Conservation (phyloP, 2,797 vertebrate species). For the Liasis olivaceus region DNA sequence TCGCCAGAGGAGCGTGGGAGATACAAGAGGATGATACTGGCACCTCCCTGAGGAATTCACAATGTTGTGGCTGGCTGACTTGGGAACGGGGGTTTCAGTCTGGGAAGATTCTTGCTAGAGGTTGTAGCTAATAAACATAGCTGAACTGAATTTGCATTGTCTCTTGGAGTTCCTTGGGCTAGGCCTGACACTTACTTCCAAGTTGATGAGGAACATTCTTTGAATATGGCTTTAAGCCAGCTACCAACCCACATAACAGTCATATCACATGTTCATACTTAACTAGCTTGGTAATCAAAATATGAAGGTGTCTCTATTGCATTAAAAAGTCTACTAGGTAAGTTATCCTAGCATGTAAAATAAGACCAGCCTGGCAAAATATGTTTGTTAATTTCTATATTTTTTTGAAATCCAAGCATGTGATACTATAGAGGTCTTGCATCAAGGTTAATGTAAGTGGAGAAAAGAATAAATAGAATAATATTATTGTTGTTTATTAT, state of each 20-base stretch:
- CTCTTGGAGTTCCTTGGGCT: too few relatives aligned
- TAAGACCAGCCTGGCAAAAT: not conserved
- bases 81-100: too few relatives aligned
- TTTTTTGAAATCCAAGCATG: not conserved
- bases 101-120: too few relatives aligned
- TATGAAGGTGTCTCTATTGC: not conserved
- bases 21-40: too few relatives aligned
- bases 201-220: not conserved
- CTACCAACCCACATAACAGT: not conserved
- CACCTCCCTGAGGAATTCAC: too few relatives aligned
- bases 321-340: not conserved
- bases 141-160: too few relatives aligned
- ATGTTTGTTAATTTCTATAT: not conserved
- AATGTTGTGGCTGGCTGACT: too few relatives aligned
- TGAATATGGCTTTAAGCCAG: not conserved
- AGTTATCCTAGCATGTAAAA: not conserved
- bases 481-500: not conserved
- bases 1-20: too few relatives aligned
- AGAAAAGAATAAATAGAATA: not conserved
- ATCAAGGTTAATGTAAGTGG: not conserved
- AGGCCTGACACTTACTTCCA: not conserved
- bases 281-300: not conserved
- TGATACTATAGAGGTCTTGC: not conserved
- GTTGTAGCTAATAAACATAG: too few relatives aligned
- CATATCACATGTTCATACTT: not conserved